Evolutionary conservation across 2,888 invertebrate genomes (phyloP), one percentile per base, ranked within the genome.

Genomic region (Acleris cristana): DNA sequence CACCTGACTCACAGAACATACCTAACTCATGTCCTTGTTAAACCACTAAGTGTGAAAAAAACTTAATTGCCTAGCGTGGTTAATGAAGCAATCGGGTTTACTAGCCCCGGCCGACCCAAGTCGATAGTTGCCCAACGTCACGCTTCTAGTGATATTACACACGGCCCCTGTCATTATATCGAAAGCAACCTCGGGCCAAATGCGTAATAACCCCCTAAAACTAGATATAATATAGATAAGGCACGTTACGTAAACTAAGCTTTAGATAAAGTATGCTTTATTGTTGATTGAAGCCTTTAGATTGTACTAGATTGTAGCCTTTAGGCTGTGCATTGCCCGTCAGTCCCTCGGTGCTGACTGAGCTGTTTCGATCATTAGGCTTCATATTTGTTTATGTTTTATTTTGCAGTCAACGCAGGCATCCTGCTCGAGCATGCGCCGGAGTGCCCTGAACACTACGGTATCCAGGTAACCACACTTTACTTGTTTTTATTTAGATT

Each of bases 401-500:
- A 71, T 81, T 73, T 92, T 93, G 65, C 89, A 95, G 96, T 89
- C 59, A 89, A 94, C 69, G 95, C 94, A 65, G 95, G 94, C 54
- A 92, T 95, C 16, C 87, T 95, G 48, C 92, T 95, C 58, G 93
- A 95, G 71, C 93, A 94, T 72, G 94, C 95, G 2, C 96, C 97
- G 6, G 93, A 94, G 34, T 98, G 98, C 81, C 98, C 97, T 1
- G 97, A 98, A 79, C 95, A 94, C 61, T 93, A 96, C 80, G 98
- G 98, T 51, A 95, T 96, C 14, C 96, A 95, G 88, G 93, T 93
- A 87, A 72, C 3, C 4, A 10, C 34, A 21, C 0, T 12, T 5
- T 18, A n/a, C 40, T 34, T 14, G 34, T 12, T 34, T 14, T 34
- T 14, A 12, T 3, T 34, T 12, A 14, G 0, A 34, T 34, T 26